A percentile compares a stretch with the other conserved stretches of the same genome.
Evolutionary conservation across 2,113 vertebrate genomes (phyloP).

Genomic region (Delphinus delphis): DNA sequence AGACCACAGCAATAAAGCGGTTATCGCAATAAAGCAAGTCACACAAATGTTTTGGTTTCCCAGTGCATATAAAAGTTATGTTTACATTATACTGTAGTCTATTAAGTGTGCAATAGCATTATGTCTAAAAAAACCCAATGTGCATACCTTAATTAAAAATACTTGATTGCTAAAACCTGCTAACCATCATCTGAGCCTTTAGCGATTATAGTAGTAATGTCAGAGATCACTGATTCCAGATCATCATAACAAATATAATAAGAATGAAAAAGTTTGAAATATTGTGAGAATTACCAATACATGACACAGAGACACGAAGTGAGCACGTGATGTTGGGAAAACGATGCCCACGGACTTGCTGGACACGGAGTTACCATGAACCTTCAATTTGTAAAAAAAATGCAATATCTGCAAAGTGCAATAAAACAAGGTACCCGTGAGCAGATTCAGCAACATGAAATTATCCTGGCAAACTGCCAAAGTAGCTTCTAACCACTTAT

Average conservation of each 20-base stretch:
- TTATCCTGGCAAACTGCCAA: background rate
- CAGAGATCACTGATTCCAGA: background rate
- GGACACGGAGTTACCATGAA: background rate
- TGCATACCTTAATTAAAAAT: background rate
- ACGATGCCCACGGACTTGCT: background rate
- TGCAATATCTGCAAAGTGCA: background rate
- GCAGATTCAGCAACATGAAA: background rate
- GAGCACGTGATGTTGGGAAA: background rate
- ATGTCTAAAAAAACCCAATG: background rate
- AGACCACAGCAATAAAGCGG: background rate
- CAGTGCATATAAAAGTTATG: background rate
- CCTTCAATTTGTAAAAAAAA: background rate
- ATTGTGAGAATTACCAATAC: background rate
- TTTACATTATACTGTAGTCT: background rate
- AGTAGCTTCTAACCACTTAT: background rate
- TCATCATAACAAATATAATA: background rate
- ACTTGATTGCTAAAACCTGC: background rate
- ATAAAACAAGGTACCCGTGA: background rate
- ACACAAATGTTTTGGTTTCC: background rate
- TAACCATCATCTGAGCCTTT: background rate
- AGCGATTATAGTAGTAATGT: background rate
- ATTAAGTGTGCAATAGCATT: too few relatives aligned
- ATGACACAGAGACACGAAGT: background rate
- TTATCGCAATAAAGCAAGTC: background rate
- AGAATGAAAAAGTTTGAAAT: background rate